Base-by-base conservation (phyloP, 1,140 invertebrate species). In the Agrypnia vestita region DNA sequence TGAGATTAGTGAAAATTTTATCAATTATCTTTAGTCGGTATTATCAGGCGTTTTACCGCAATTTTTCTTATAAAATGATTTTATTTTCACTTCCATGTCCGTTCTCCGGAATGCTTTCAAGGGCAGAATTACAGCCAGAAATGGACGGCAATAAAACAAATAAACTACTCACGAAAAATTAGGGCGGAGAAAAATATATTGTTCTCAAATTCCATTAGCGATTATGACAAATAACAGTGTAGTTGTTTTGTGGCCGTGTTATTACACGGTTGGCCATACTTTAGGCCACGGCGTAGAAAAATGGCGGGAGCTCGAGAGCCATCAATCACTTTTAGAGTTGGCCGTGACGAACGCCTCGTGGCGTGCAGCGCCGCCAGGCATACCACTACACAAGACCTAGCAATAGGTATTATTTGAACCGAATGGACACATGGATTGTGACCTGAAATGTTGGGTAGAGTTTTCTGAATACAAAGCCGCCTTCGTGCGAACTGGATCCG, bases 271-370 rank as follows among this genome's bases (percentile, higher is more conserved):
- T 35, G 55, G 78, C 74, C 64, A 79, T 82, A 79, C 74, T 79
- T 78, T 55, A 78, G 44, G 76, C 15, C 46, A n/a, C 15, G 44
- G 44, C 21, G 80, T 61, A 72, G 67, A 74, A 81, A 78, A 69
- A 51, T 75, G 67, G 78, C 77, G 72, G 64, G 72, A 77, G 67
- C 74, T 25, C 46, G 8, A 61, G 15, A 55, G 77, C 81, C 49
- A 82, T 82, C 81, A 82, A 82, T 82, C 81, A 82, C 64, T 62
- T 82, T 77, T 79, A 61, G 81, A 64, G 59, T 74, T 77, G 76
- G 81, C 77, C 81, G 81, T 82, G 81, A 82, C 81, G 81, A 78
- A 82, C 80, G 55, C 67, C 75, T 81, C 69, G 75, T 82, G 73
- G 80, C 80, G 80, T 82, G 80, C 77, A 78, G 67, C 13, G 55